Evolutionary conservation across 2,113 vertebrate species (phyloP), one percentile per base, ranked within the genome.

Genomic region (Prochilodus magdalenae): DNA sequence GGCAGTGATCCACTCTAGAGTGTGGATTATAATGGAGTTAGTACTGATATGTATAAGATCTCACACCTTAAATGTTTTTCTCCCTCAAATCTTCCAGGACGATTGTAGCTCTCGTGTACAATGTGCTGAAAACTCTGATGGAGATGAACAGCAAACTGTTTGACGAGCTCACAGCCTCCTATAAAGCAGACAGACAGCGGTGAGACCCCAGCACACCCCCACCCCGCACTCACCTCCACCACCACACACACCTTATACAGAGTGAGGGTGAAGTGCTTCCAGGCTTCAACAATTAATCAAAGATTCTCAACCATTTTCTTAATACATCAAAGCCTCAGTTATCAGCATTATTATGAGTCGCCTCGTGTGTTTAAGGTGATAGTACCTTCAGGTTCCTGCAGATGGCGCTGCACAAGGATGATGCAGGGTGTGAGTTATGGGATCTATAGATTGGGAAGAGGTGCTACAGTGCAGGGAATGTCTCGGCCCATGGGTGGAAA

Each of bases 61-160:
- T 1, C 14, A 1, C 3, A n/a, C 10, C 4, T 33, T 33, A 14
- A 12, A 14, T 7, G 0, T 40, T 16, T 62, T 62, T 40, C 27
- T 70, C 33, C 67, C 79, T 85, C 4, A 5, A 2, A 0, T 89
- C 86, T 33, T 81, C 30, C 82, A 99, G 98, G 89, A 99, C 98
- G 29, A 99, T 99, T 3, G 95, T 99, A 83, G 96, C 97, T 30
- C 93, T 99, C 85, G 96, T 99, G 16, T 99, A 99, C 88, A 99
- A 98, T 0, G 98, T 99, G 85, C 92, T 99, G 90, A 99, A 99
- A 92, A 97, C 97, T 0, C 88, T 99, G 87, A 99, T 99, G 98
- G 98, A 99, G 87, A 98, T 99, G 97, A 98, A 99, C 16, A 95
- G 96, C 90, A 95, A 95, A 49, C 94, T 99, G 60, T 99, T 99